Base-by-base conservation (phyloP, 1,140 invertebrate species). In the Leptoteleia sp. region DNA sequence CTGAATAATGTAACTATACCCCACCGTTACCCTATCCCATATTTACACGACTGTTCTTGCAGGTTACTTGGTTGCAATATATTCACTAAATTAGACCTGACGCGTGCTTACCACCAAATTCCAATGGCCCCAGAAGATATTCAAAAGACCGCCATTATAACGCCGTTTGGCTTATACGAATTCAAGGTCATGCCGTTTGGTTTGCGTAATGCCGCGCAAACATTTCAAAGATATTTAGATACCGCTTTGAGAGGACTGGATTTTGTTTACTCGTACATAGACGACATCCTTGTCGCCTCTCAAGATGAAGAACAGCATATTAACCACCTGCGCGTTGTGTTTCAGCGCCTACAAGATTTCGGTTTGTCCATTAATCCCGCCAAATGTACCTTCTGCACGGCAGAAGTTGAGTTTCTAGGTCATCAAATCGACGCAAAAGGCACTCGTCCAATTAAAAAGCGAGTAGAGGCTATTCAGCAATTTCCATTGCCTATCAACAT, bases 21-120 rank as follows among this genome's bases (percentile, higher is more conserved):
- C 2, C 88, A 91, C 57, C 16, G 78, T 2, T 90, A 87, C 50
- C 83, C 81, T 0, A 25, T 82, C 0, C 64, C 68, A 0, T 57
- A 82, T 12, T 71, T 85, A 0, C 75, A 85, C 25, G 87, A 89
- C 73, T 84, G 85, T 15, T 61, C 80, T 0, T 43, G 68, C 15
- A 65, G 54, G 2, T 65, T 92, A 0, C 27, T 59, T 0, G 87
- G 85, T 0, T 55, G 43, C 25, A 57, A n/a, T 5, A 48, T 68
- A 0, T 68, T 68, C 15, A 48, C 64, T 3, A 55, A 38, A 8
- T 12, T 68, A 0, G 91, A 92, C 77, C 48, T 91, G 0, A 68
- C 75, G 0, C 84, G 83, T n/a, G 91, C 91, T 0, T 93, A 90
- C 67, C 87, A 89, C 79, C 91, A 89, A 47, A 85, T 90, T 12